A percentile compares a stretch with the other conserved stretches of the same genome.
Conservation (phyloP, 2,113 vertebrate species). For the Forbesichthys agassizii region DNA sequence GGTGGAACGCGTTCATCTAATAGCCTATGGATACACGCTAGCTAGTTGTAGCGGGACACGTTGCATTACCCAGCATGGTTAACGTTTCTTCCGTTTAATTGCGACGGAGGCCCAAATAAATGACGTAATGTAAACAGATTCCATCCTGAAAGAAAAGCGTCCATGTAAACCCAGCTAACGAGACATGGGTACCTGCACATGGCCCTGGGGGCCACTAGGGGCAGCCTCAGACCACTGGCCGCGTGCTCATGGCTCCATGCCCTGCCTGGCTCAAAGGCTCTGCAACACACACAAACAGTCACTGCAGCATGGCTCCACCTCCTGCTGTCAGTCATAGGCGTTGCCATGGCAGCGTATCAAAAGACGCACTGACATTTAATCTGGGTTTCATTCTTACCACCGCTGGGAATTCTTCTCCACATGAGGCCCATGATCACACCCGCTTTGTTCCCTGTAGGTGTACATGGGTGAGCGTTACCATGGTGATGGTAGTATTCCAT, state of each 20-base stretch:
- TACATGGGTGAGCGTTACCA: neutral
- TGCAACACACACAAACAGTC: slow-evolving; percentile 43
- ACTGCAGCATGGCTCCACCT: slow-evolving; percentile 16
- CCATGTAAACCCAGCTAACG: slow-evolving; percentile 25
- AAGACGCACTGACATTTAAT: slow-evolving; percentile 55
- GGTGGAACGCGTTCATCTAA: too few species aligned
- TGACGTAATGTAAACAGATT: too few species aligned
- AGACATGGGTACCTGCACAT: too few species aligned
- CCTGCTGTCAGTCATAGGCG: slow-evolving; percentile 35
- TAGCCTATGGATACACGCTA: too few species aligned
- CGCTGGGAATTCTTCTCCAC: slow-evolving; percentile 65
- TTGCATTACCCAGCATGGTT: too few species aligned
- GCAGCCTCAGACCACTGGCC: slow-evolving; percentile 39
- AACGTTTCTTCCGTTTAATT: too few species aligned
- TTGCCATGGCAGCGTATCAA: slow-evolving; percentile 55
- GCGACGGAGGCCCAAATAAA: too few species aligned
- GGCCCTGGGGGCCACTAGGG: neutral
- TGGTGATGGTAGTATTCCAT: neutral
- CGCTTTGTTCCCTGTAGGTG: slow-evolving; percentile 68
- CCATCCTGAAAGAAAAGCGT: neutral
- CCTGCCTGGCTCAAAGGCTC: slow-evolving; percentile 44
- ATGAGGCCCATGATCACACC: slow-evolving; percentile 71
- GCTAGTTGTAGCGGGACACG: too few species aligned
- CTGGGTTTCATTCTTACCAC: slow-evolving; percentile 50
- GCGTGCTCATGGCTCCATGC: slow-evolving; percentile 44